Conservation (phyloP, 2,113 vertebrate species). For the Zonotrichia leucophrys region DNA sequence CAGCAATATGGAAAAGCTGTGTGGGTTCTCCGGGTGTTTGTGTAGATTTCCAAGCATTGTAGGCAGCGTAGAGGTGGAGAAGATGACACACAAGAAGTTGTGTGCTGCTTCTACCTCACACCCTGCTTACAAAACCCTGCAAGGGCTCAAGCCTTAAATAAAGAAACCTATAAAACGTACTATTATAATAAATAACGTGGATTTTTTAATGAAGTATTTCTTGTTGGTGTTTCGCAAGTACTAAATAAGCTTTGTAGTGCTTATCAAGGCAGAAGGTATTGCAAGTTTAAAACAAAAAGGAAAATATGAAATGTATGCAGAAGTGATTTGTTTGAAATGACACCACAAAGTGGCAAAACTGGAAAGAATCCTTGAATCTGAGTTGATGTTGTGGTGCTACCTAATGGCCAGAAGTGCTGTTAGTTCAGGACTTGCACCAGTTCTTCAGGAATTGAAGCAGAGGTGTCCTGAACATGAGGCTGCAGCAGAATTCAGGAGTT, state of each 20-base stretch:
- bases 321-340: background rate
- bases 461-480: background rate
- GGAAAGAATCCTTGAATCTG: background rate
- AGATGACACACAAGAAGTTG: background rate
- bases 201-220: background rate
- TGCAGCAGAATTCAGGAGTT: background rate
- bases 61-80: background rate
- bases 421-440: background rate
- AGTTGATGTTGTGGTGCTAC: background rate
- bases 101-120: background rate
- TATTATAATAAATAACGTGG: background rate
- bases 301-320: fast-evolving
- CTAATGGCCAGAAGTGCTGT: background rate
- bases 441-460: background rate
- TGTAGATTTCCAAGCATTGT: background rate
- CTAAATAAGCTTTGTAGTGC: background rate
- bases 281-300: background rate
- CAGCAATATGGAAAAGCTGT: background rate
- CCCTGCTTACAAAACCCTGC: background rate
- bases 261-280: background rate
- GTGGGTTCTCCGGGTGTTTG: background rate
- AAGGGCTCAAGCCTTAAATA: background rate
- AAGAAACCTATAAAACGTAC: background rate
- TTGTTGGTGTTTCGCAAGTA: background rate
- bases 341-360: background rate